Base-by-base conservation (phyloP, 2,888 invertebrate species). In the Aradus depressus region DNA sequence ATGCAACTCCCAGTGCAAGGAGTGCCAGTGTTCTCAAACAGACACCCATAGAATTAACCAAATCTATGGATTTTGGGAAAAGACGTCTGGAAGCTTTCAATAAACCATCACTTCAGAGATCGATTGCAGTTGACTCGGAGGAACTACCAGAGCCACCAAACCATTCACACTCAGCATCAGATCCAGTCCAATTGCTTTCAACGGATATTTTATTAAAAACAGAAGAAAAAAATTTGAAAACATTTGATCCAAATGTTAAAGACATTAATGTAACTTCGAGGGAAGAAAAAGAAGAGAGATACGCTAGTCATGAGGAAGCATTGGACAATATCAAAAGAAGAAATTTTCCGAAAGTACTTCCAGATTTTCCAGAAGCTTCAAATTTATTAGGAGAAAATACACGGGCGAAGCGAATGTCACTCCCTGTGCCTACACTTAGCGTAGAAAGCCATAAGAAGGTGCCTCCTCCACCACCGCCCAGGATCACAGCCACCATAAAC, bases 341-440 rank as follows among this genome's bases (percentile, higher is more conserved):
- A 59, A 88, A 87, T 64, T 88, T 81, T 63, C 88, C 88, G 0
- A 88, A 88, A 72, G 88, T 88, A 1, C 65, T 88, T 26, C 88
- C 88, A n/a, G 86, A 86, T 66, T 76, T 82, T 18, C 64, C 64
- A 12, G 54, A 51, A 32, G 52, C 51, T 28, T 41, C 39, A 12
- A 21, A 18, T 28, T 16, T 43, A 19, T 51, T 50, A 8, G 37
- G 31, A n/a, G 38, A 28, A 3, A 37, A 32, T 12, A 23, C 23
- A 8, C 19, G 35, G 16, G 45, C 45, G 1, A 44, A 49, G 18
- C 51, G 54, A 43, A 42, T 62, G 53, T 41, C 61, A 43, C 49
- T 67, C 52, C 62, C 60, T 56, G 19, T 59, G 65, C 3, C 66
- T 64, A 53, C 64, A 65, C 10, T 64, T 64, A 51, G 45, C 18